Conservation (phyloP, 1,140 invertebrate genomes). For the Nebria ingens region DNA sequence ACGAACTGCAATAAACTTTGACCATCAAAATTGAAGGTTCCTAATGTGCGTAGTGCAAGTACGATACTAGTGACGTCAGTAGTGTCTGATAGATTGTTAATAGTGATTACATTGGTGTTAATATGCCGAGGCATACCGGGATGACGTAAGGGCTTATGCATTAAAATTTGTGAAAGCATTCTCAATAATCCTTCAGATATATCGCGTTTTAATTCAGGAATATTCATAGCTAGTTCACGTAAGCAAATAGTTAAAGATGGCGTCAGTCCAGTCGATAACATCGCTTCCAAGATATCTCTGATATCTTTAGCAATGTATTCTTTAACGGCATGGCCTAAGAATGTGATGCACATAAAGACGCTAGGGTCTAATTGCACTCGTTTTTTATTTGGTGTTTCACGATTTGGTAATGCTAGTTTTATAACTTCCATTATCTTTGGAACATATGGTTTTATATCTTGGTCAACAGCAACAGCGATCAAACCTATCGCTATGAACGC, state of each 20-base stretch:
- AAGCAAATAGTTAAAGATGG: conserved; percentile 83
- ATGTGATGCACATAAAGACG: conserved; percentile 90
- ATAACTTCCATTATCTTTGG: conserved; percentile 81
- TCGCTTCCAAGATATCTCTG: conserved; percentile 75
- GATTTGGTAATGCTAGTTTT: conserved; percentile 66
- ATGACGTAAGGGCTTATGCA: conserved; percentile 74
- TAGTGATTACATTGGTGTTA: conserved; percentile 31
- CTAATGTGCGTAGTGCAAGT: conserved; percentile 85
- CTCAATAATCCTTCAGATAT: conserved; percentile 87
- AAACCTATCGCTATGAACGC: conserved; percentile 87
- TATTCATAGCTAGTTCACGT: conserved; percentile 76
- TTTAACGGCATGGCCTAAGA: conserved; percentile 78
- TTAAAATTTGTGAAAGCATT: conserved; percentile 78
- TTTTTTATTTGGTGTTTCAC: conserved; percentile 61
- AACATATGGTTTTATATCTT: conserved; percentile 69
- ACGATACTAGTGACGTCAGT: conserved; percentile 77
- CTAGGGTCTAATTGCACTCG: conserved; percentile 70
- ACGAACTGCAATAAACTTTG: conserved; percentile 89
- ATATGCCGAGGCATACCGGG: conserved; percentile 58
- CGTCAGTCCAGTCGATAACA: conserved; percentile 86
- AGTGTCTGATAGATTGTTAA: conserved; percentile 36
- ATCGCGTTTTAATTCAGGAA: conserved; percentile 77
- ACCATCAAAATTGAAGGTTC: conserved; percentile 94
- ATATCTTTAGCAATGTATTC: conserved; percentile 65
- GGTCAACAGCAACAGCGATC: conserved; percentile 80